Evolutionary conservation across 2,113 vertebrate genomes (phyloP).

Genomic region (Sebastes fasciatus): DNA sequence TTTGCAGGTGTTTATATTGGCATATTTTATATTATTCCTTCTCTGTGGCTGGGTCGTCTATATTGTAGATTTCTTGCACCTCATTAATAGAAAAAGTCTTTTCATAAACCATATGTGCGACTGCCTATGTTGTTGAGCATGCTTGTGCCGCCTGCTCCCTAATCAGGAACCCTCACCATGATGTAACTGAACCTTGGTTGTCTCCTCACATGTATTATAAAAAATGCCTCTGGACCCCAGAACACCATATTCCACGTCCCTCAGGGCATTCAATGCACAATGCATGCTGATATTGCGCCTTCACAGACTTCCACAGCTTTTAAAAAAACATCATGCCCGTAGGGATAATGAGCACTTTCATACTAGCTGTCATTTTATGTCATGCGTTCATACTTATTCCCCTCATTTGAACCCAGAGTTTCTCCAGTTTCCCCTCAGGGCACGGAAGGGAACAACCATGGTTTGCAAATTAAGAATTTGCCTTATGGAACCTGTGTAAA

Average conservation of each 20-base stretch:
- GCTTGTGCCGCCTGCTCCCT: background rate
- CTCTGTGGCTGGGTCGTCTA: background rate
- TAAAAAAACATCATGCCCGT: slow-evolving; percentile 51
- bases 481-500: background rate
- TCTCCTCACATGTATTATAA: slow-evolving; percentile 52
- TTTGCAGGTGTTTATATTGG: background rate
- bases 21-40: background rate
- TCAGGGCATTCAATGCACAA: slow-evolving; percentile 36
- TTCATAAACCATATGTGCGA: slow-evolving; percentile 15
- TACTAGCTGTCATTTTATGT: slow-evolving; percentile 54
- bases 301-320: slow-evolving; percentile 23
- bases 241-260: slow-evolving; percentile 42
- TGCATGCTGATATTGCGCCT: slow-evolving; percentile 21
- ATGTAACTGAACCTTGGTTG: slow-evolving; percentile 36
- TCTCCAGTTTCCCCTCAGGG: slow-evolving; percentile 37
- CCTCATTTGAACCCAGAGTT: slow-evolving; percentile 54
- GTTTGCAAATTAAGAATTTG: slow-evolving; percentile 28
- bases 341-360: slow-evolving; percentile 53
- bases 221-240: slow-evolving; percentile 33
- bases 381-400: slow-evolving; percentile 58
- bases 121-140: slow-evolving; percentile 24
- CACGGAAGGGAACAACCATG: slow-evolving; percentile 1
- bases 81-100: slow-evolving; percentile 4
- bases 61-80: background rate
- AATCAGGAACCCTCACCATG: background rate